A percentile compares a stretch with the other conserved stretches of the same genome.
Conservation (phyloP, 2,888 invertebrate species). For the Dasysyrphus tricinctus region DNA sequence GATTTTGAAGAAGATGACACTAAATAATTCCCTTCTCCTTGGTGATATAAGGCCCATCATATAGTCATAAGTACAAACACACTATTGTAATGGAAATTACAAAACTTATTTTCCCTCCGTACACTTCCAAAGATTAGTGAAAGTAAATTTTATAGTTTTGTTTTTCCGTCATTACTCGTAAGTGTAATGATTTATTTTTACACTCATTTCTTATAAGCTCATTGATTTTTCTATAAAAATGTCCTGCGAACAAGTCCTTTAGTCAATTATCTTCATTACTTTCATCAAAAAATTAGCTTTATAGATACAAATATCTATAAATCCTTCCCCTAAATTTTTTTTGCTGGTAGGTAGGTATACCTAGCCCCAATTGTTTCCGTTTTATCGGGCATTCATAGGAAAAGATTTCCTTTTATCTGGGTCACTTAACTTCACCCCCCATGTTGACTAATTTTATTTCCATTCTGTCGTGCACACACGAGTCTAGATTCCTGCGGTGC, state of each 20-base stretch:
- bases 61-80: conserved; percentile 1
- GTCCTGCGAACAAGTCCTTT: neutral
- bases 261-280: conserved; percentile 5
- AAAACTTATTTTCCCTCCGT: neutral
- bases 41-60: neutral
- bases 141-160: conserved; percentile 22
- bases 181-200: conserved; percentile 53
- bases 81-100: neutral
- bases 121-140: conserved; percentile 5
- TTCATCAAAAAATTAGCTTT: neutral
- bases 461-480: conserved; percentile 33
- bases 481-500: conserved; percentile 50
- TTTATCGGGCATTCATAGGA: conserved; percentile 41
- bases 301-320: neutral
- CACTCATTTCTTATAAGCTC: conserved; percentile 29
- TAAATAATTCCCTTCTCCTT: too few relatives aligned
- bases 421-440: conserved; percentile 56
- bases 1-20: neutral
- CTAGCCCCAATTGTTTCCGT: conserved; percentile 64
- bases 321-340: neutral
- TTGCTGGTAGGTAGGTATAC: neutral
- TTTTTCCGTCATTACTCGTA: neutral
- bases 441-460: conserved; percentile 69
- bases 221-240: conserved; percentile 64
- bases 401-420: conserved; percentile 55